A percentile compares a stretch with the other conserved stretches of the same genome.
phyloP scores from a whole-genome alignment of 2,888 invertebrate species.

The Calameuta filiformis region DNA sequence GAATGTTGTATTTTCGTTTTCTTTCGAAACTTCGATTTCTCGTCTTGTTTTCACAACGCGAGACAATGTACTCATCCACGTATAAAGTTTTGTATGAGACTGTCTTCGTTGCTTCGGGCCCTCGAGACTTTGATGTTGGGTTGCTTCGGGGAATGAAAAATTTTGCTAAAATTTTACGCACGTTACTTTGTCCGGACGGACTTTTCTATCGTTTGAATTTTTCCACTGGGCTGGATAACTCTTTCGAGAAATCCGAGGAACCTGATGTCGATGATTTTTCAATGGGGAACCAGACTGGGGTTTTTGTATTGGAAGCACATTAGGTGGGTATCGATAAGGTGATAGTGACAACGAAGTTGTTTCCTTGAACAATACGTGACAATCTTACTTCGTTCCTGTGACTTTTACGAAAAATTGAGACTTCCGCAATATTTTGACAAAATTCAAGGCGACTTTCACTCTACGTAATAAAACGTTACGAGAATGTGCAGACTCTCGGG shows the following conservation, averaged over 20 bases:
- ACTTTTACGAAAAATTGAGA: not conserved
- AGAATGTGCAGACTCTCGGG: not conserved
- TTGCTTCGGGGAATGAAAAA: not conserved
- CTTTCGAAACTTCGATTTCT: not conserved
- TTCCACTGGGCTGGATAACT: not conserved
- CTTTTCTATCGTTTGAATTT: not conserved
- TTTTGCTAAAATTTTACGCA: not conserved
- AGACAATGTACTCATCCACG: not conserved
- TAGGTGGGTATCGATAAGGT: not conserved
- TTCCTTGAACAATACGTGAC: not conserved
- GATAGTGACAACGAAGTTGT: not conserved
- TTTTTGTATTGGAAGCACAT: not conserved
- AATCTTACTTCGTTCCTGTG: not conserved
- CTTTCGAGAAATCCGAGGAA: not conserved
- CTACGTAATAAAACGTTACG: not conserved
- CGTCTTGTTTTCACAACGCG: not conserved
- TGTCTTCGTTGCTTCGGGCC: not conserved
- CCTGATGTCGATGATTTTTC: not conserved
- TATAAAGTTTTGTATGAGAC: not conserved
- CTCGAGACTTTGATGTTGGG: not conserved
- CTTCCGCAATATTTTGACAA: not conserved
- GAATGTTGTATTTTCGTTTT: not conserved
- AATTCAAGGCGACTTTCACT: not conserved
- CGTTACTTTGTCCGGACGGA: not conserved
- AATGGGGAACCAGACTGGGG: not conserved